Evolutionary conservation across 2,888 invertebrate species (phyloP).

Genomic region (Ochropleura plecta): DNA sequence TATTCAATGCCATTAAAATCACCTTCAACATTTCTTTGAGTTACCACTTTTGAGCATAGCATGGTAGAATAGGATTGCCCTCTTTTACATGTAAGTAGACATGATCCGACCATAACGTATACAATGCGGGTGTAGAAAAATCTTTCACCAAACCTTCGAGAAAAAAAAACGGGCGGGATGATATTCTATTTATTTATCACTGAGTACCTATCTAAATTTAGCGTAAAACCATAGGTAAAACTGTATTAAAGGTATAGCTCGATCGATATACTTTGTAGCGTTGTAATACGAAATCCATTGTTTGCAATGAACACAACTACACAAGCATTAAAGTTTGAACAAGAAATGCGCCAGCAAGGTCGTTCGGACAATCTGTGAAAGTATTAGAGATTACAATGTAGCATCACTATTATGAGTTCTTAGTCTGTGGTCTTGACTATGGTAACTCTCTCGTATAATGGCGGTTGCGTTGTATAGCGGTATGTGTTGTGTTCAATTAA

Average conservation of each 20-base stretch:
- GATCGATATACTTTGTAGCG: slow-evolving; percentile 14
- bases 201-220: slow-evolving; percentile 14
- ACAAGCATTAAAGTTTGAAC: slow-evolving; percentile 31
- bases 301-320: slow-evolving; percentile 43
- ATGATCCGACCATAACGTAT: background rate
- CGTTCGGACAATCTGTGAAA: slow-evolving; percentile 47
- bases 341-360: slow-evolving; percentile 52
- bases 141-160: background rate
- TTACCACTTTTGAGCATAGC: too few species aligned
- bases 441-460: too few species aligned
- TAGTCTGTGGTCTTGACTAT: too few species aligned
- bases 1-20: too few species aligned
- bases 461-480: too few species aligned
- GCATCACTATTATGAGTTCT: too few species aligned
- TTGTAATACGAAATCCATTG: slow-evolving; percentile 38
- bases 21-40: too few species aligned
- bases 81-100: background rate
- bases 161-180: background rate
- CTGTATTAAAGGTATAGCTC: background rate
- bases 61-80: background rate
- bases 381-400: too few species aligned
- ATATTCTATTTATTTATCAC: background rate
- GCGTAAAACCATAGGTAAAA: background rate
- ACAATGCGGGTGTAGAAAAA: background rate
- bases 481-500: too few species aligned